These are phyloP conservation scores for Hormaphis cornu DNA, from an alignment of 1,140 invertebrate species.

Conservation along the genomic window DNA sequence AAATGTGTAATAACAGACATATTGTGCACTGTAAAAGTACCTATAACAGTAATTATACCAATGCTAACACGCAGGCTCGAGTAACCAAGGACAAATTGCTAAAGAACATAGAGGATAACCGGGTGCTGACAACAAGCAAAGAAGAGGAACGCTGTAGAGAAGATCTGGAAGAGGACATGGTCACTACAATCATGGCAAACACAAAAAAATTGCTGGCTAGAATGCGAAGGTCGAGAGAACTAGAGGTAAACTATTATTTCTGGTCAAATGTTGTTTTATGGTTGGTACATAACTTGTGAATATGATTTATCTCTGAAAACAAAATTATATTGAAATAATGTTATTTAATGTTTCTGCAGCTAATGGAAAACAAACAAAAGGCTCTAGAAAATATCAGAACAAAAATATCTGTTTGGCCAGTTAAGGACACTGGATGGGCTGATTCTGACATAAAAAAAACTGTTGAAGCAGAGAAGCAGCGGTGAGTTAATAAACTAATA, in stretches of 20 bases:
- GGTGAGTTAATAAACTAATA: not conserved
- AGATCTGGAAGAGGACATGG: not conserved
- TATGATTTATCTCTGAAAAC: too few species aligned
- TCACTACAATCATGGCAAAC: not conserved
- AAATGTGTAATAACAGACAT: too few species aligned
- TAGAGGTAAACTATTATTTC: not conserved
- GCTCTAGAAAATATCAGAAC: not conserved
- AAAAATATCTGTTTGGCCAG: not conserved
- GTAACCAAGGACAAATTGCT: not conserved
- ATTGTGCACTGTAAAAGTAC: not conserved
- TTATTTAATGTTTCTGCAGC: not conserved
- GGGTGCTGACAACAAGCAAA: not conserved
- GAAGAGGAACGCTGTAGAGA: not conserved
- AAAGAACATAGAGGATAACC: not conserved
- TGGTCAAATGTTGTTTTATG: too few species aligned
- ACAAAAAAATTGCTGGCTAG: not conserved
- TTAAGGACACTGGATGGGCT: not conserved
- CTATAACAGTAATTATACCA: not conserved
- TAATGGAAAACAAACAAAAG: not conserved
- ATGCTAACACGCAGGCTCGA: not conserved
- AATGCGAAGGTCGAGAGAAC: not conserved
- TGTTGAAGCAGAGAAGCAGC: not conserved
- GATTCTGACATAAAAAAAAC: not conserved
- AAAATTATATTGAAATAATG: too few species aligned
- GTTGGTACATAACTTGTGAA: too few species aligned